Conservation (phyloP, 2,888 invertebrate species). For the Pseudanteris insignis region DNA sequence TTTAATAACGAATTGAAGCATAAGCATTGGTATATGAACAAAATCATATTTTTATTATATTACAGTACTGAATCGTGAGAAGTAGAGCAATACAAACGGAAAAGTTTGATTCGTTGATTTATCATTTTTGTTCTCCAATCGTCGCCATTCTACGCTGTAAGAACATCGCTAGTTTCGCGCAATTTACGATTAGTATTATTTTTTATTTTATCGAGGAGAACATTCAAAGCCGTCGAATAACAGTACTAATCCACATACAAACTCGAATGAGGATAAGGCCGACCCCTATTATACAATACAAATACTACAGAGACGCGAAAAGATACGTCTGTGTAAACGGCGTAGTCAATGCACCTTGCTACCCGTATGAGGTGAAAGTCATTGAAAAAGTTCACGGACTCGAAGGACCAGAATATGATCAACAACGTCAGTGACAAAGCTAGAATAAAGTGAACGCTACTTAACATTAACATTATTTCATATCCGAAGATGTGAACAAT, state of each 20-base stretch:
- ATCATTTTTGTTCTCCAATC: background rate
- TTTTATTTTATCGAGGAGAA: conserved; percentile 8
- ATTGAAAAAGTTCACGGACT: conserved; percentile 33
- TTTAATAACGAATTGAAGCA: no score
- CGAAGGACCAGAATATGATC: conserved; percentile 30
- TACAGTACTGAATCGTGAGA: no score
- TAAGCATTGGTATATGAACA: no score
- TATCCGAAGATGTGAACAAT: no score
- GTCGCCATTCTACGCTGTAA: background rate
- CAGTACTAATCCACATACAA: conserved; percentile 28
- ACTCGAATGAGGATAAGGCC: conserved; percentile 44
- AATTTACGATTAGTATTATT: conserved; percentile 8
- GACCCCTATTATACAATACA: conserved; percentile 42
- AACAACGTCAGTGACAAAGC: conserved; percentile 4
- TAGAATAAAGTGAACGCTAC: background rate
- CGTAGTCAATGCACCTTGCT: conserved; percentile 49
- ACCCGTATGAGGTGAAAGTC: conserved; percentile 50
- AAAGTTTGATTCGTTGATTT: no score
- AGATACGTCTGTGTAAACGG: conserved; percentile 15
- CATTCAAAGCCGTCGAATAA: conserved; percentile 12
- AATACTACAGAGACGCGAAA: conserved; percentile 20
- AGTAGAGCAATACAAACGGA: no score
- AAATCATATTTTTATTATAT: no score
- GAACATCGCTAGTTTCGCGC: conserved; percentile 1
- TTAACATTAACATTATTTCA: no score